Evolutionary conservation across 2,888 invertebrate species (phyloP).

Genomic region (Apodemia duryi): DNA sequence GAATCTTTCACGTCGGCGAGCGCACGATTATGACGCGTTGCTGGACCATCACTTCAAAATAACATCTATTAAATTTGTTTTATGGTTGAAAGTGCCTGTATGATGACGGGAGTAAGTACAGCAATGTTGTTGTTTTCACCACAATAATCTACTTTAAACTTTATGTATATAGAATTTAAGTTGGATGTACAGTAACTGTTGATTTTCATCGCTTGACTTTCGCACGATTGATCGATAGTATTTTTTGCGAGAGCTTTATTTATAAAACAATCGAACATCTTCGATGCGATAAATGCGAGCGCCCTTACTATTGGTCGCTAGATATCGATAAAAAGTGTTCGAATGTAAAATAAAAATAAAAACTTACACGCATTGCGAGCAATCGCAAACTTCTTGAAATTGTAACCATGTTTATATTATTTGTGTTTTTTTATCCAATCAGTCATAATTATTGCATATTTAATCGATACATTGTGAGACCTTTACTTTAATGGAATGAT

Average conservation of each 20-base stretch:
- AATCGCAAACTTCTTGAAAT: slow-evolving; percentile 35
- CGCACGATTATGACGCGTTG: slow-evolving; percentile 67
- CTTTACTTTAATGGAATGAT: slow-evolving; percentile 23
- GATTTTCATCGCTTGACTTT: slow-evolving; percentile 65
- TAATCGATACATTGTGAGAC: slow-evolving; percentile 26
- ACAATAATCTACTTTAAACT: slow-evolving; percentile 36
- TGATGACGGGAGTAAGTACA: slow-evolving; percentile 29
- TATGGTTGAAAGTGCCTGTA: slow-evolving; percentile 42
- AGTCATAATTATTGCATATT: slow-evolving; percentile 29
- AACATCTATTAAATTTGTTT: slow-evolving; percentile 32
- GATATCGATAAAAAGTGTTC: slow-evolving; percentile 41
- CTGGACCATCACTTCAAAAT: slow-evolving; percentile 34
- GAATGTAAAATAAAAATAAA: slow-evolving; percentile 37
- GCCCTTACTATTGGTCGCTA: slow-evolving; percentile 59
- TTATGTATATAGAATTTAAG: slow-evolving; percentile 38
- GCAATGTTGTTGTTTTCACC: slow-evolving; percentile 36
- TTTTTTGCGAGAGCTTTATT: slow-evolving; percentile 75
- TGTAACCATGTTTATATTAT: slow-evolving; percentile 31
- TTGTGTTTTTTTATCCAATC: slow-evolving; percentile 27
- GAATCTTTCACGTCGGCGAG: slow-evolving; percentile 71
- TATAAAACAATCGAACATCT: slow-evolving; percentile 77
- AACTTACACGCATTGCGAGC: slow-evolving; percentile 33
- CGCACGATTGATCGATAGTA: slow-evolving; percentile 79
- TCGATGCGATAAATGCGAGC: slow-evolving; percentile 62
- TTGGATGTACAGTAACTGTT: slow-evolving; percentile 41